phyloP scores from a whole-genome alignment of 2,888 invertebrate genomes.

The Brachypterus glaber region DNA sequence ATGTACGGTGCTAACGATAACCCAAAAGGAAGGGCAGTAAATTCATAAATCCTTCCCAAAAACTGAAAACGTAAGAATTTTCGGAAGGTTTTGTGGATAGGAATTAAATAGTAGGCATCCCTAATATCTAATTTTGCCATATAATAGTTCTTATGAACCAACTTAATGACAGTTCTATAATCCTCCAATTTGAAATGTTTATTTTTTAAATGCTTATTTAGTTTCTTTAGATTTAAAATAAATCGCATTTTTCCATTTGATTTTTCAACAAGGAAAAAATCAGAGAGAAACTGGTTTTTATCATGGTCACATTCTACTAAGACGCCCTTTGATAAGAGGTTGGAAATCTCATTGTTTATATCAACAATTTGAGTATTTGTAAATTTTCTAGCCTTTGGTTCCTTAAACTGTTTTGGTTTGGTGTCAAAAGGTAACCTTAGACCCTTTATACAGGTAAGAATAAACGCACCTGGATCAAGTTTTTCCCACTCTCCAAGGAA shows the following conservation, averaged over 20 bases:
- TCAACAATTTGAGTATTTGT: no score
- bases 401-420: no score
- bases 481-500: no score
- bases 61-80: slow-evolving; percentile 20
- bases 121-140: slow-evolving; percentile 5
- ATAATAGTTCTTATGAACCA: slow-evolving; percentile 12
- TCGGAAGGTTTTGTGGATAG: slow-evolving; percentile 14
- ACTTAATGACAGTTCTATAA: slow-evolving; percentile 14
- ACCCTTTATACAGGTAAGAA: no score
- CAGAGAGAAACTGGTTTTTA: slow-evolving; percentile 8
- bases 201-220: slow-evolving; percentile 17
- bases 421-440: no score
- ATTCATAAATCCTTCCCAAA: slow-evolving; percentile 15
- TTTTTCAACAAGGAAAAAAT: slow-evolving; percentile 6
- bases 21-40: slow-evolving; percentile 19
- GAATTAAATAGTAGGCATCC: slow-evolving; percentile 16
- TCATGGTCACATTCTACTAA: no score
- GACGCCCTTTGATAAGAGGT: no score
- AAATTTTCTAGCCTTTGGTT: no score
- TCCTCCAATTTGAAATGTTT: slow-evolving; percentile 23
- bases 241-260: slow-evolving; percentile 4
- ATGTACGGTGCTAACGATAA: slow-evolving; percentile 17
- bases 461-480: no score
- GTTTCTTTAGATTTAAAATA: slow-evolving; percentile 13
- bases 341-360: no score